Evolutionary conservation across 1,140 invertebrate genomes (phyloP), one percentile per base, ranked within the genome.

Genomic region (Drosophila bifasciata): DNA sequence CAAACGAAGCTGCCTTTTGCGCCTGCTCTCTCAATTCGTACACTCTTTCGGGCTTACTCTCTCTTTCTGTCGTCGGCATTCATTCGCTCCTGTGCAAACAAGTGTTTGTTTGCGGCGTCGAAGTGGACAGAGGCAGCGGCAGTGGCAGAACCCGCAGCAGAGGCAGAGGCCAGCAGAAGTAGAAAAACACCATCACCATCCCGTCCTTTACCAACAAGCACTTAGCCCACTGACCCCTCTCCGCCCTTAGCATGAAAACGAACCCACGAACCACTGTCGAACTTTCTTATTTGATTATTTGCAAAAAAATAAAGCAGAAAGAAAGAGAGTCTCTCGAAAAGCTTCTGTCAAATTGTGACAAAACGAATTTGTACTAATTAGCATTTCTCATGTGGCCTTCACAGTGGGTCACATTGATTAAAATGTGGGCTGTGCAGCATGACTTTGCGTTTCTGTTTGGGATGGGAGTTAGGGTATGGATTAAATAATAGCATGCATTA

Each of bases 71-170:
- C 6, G 3, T 15, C 25, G 32, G 51, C 50, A 76, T 79, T 50
- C 39, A 25, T 46, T 68, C 52, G 67, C 83, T 88, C 77, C 66
- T 88, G 75, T 88, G 83, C 83, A 88, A 88, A 88, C 83, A 88
- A 88, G 83, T 88, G 83, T 88, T 88, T 88, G 81, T 80, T 88
- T 88, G 76, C 58, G 51, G 59, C 79, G 66, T 59, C 62, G 67
- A 39, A 21, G 73, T 56, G 48, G 55, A 55, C 72, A 62, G 43
- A 15, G 60, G 15, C 56, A 48, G 59, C 11, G 60, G 15, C 56
- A 50, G 59, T 13, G 28, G 32, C 23, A 25, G 23, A 25, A 25
- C 23, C 25, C 6, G 61, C 39, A 21, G 52, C 59, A 40, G 48
- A 16, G 48, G 25, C 41, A 44, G 48, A 25, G 3, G 43, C 11